These are phyloP conservation scores for Endotricha flammealis DNA, from an alignment of 2,888 invertebrate genomes.

Conservation along the genomic window DNA sequence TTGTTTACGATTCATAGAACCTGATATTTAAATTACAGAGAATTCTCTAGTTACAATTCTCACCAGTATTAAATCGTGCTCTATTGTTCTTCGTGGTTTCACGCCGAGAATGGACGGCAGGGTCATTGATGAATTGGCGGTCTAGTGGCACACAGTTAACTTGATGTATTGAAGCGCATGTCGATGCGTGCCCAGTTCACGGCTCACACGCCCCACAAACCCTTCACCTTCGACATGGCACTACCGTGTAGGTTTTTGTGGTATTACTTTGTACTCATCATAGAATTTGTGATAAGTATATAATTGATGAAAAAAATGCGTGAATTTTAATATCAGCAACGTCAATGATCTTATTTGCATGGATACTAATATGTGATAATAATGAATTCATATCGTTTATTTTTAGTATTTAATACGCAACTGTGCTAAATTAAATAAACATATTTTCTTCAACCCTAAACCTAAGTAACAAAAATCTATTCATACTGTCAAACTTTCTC, in stretches of 20 bases:
- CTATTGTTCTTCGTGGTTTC: constrained; percentile 14
- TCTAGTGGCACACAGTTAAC: constrained; percentile 8
- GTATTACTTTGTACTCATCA: too few relatives aligned
- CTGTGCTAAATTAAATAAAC: too few relatives aligned
- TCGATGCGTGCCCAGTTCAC: constrained; percentile 22
- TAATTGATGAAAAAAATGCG: too few relatives aligned
- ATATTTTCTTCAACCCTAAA: too few relatives aligned
- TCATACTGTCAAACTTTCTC: too few relatives aligned
- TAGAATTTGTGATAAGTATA: too few relatives aligned
- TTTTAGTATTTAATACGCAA: too few relatives aligned
- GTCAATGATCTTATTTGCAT: neutral
- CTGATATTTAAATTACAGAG: constrained; percentile 23
- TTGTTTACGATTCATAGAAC: constrained; percentile 32
- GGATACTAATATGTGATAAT: too few relatives aligned
- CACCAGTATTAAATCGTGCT: constrained; percentile 10
- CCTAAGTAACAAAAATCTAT: too few relatives aligned
- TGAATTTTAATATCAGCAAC: neutral
- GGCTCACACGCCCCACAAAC: constrained; percentile 23
- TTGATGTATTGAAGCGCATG: constrained; percentile 4
- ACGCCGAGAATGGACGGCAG: constrained; percentile 9
- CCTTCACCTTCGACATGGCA: constrained; percentile 24
- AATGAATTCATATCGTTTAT: too few relatives aligned
- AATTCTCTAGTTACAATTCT: constrained; percentile 15
- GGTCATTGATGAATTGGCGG: constrained; percentile 4
- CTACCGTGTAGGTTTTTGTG: too few relatives aligned